Base-by-base conservation (phyloP, 2,888 invertebrate genomes). In the Volucella bombylans region DNA sequence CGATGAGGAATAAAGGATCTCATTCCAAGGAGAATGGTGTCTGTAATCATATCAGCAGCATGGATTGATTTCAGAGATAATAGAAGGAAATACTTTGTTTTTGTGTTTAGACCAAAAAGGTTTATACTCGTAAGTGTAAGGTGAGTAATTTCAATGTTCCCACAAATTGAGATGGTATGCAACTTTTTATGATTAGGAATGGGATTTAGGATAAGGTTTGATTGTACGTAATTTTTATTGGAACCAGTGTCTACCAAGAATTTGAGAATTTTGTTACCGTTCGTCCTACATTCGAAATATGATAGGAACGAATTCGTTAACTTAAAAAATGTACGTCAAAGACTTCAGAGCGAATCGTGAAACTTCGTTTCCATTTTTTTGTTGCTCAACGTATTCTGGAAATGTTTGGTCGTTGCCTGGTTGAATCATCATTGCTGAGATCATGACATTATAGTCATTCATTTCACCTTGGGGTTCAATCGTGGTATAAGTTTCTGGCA, bases 41-140 rank as follows among this genome's bases (percentile, higher is more conserved):
- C n/a, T n/a, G n/a, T n/a, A n/a, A n/a, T n/a, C n/a, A n/a, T n/a
- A n/a, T n/a, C n/a, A n/a, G n/a, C n/a, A n/a, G n/a, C n/a, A 14
- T 77, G 57, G 41, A 82, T 78, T 8, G 61, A 62, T 49, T 41
- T 8, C 2, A 82, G 65, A 2, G 72, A 57, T 8, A 72, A 72
- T n/a, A 82, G n/a, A 23, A 72, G 49, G 38, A 67, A 67, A 31
- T 76, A 78, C 31, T 59, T 39, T 41, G 23, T 23, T 23, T 1
- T 23, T 3, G n/a, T 23, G 14, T 10, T 4, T 50, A 15, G 15
- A 23, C 18, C 61, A 59, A 71, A 71, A 1, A 71, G 47, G 31
- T 31, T 45, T 9, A 71, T 10, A 11, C n/a, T n/a, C n/a, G n/a
- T n/a, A n/a, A 59, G 61, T 11, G 49, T 71, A 49, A 59, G 71